These are phyloP conservation scores for Anolis carolinensis DNA, from an alignment of 2,113 vertebrate genomes.

Conservation along the genomic window DNA sequence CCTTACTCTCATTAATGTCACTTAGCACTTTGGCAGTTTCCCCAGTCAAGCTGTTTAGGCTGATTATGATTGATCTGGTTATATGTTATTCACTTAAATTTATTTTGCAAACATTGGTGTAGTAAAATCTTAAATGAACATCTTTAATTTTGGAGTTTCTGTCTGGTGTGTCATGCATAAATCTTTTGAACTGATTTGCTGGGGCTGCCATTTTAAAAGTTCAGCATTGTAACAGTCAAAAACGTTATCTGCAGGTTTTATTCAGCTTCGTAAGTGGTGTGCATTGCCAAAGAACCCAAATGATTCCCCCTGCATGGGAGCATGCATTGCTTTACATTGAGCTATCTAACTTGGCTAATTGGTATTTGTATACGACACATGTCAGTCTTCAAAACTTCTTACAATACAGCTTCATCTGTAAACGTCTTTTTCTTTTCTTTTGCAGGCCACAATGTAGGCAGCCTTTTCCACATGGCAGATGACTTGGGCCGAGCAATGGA, in stretches of 20 bases:
- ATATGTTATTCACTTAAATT: neutral
- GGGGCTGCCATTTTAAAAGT: neutral
- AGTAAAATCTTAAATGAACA: neutral
- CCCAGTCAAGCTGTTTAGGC: neutral
- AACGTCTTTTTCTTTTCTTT: constrained; percentile 49
- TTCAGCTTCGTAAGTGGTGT: neutral
- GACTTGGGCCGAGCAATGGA: constrained; percentile 95
- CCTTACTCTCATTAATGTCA: constrained; percentile 2
- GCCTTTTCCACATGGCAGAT: constrained; percentile 94
- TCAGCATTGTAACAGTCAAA: neutral
- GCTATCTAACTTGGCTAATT: accelerated
- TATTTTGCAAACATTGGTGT: constrained; percentile 6
- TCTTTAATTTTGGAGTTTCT: constrained; percentile 20
- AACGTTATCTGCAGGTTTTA: neutral
- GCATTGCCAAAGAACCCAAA: accelerated
- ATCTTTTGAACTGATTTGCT: constrained; percentile 17
- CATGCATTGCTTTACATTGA: accelerated
- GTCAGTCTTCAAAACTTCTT: neutral
- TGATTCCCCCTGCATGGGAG: neutral
- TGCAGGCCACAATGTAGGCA: constrained; percentile 91
- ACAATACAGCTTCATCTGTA: accelerated
- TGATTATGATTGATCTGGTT: constrained; percentile 15
- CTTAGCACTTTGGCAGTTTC: neutral
- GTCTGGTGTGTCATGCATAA: constrained; percentile 6
- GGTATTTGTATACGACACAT: neutral